Conservation (phyloP, 2,113 vertebrate species). For the Sorex fumeus region DNA sequence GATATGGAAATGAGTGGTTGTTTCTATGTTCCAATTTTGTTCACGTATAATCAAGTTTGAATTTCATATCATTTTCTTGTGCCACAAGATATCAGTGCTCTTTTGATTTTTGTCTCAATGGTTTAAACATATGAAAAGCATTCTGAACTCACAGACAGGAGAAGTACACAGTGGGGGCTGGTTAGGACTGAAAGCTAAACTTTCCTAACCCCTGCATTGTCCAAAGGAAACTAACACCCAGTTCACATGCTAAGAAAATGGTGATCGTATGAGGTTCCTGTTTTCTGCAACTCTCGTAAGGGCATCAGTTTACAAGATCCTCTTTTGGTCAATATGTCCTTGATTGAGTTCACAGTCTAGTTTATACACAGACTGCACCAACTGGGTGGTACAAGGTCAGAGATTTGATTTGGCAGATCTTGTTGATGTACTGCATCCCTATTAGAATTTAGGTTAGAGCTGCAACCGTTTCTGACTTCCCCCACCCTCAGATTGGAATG, state of each 20-base stretch:
- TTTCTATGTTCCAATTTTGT: background rate
- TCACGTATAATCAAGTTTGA: constrained; percentile 46
- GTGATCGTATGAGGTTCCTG: background rate
- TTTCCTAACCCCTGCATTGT: background rate
- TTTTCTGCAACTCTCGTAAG: constrained; percentile 16
- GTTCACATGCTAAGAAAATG: background rate
- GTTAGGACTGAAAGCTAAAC: background rate
- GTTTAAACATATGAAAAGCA: constrained; percentile 2
- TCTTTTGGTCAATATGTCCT: too few species aligned
- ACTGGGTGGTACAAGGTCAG: background rate
- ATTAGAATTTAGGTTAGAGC: background rate
- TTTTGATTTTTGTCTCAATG: background rate
- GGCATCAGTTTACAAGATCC: too few species aligned
- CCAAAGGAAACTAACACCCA: too few species aligned
- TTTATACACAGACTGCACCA: background rate
- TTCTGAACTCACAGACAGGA: background rate
- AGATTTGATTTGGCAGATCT: background rate
- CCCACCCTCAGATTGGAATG: background rate
- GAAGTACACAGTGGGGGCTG: background rate
- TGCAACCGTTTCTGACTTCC: background rate
- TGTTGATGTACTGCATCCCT: background rate
- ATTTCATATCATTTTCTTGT: background rate
- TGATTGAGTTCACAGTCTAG: too few species aligned
- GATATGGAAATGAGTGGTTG: background rate
- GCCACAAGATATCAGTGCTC: background rate